These are phyloP conservation scores for Salvelinus alpinus DNA, from an alignment of 2,113 vertebrate genomes.

Conservation along the genomic window DNA sequence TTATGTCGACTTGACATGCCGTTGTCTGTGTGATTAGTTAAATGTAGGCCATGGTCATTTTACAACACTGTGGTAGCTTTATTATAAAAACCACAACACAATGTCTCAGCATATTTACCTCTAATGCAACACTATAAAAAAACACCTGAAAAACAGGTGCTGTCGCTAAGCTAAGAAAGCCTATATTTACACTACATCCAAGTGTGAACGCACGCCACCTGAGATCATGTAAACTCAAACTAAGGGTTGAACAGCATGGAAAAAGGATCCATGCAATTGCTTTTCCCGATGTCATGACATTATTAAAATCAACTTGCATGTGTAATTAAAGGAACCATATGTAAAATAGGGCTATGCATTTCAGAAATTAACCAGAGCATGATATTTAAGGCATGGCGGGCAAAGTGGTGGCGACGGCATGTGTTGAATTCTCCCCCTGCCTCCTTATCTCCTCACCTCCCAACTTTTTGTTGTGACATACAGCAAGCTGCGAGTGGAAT, in stretches of 20 bases:
- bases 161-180: too few species aligned
- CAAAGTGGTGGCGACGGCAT: neutral
- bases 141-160: too few species aligned
- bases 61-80: neutral
- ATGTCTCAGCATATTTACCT: neutral
- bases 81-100: neutral
- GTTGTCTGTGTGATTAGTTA: neutral
- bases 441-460: constrained; percentile 22
- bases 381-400: neutral
- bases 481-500: constrained; percentile 21
- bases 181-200: too few species aligned
- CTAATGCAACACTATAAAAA: neutral
- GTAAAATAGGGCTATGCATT: neutral
- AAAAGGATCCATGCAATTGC: neutral
- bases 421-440: constrained; percentile 35
- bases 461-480: constrained; percentile 17
- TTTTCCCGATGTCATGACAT: neutral
- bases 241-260: too few species aligned
- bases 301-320: neutral
- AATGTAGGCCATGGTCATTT: neutral
- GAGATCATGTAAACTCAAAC: too few species aligned
- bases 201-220: too few species aligned
- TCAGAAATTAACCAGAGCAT: neutral
- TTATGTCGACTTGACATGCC: neutral
- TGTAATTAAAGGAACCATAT: constrained; percentile 6